phyloP scores from a whole-genome alignment of 2,113 vertebrate genomes.

The Tor tambroides region DNA sequence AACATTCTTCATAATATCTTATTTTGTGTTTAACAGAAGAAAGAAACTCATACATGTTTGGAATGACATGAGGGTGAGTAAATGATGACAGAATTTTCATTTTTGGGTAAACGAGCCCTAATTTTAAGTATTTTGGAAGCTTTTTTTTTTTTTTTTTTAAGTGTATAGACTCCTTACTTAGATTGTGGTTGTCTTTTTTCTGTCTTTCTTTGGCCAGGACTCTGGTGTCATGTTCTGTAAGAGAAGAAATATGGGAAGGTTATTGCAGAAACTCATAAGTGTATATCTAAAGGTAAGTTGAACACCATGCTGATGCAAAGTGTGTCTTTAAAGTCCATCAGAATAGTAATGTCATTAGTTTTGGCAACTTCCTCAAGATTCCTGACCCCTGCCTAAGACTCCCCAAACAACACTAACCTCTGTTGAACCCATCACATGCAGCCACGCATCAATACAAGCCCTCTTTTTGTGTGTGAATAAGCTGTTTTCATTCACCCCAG shows the following conservation, averaged over 20 bases:
- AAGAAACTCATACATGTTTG: background rate
- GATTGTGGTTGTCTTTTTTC: slow-evolving; percentile 98
- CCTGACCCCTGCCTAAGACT: background rate
- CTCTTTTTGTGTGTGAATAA: slow-evolving; percentile 55
- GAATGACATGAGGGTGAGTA: background rate
- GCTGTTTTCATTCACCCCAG: slow-evolving; percentile 57
- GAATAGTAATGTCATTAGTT: background rate
- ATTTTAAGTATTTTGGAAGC: background rate
- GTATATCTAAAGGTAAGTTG: background rate
- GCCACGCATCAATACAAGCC: background rate
- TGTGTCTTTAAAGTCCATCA: background rate
- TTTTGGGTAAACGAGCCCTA: background rate
- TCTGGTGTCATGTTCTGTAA: slow-evolving; percentile 88
- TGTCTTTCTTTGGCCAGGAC: slow-evolving; percentile 94
- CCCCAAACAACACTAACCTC: background rate
- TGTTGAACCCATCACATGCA: slow-evolving; percentile 26
- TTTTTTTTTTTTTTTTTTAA: background rate
- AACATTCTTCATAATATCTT: no score
- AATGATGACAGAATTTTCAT: background rate
- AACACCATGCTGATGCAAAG: background rate
- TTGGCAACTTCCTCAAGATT: background rate
- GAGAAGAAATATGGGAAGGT: slow-evolving; percentile 59
- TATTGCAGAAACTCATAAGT: background rate
- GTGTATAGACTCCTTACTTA: slow-evolving; percentile 82
- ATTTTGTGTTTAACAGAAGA: background rate